Percentiles rank a stretch among this genome's conserved stretches.
phyloP scores from a whole-genome alignment of 1,140 invertebrate genomes.

The Druon quercuslanigerum region DNA sequence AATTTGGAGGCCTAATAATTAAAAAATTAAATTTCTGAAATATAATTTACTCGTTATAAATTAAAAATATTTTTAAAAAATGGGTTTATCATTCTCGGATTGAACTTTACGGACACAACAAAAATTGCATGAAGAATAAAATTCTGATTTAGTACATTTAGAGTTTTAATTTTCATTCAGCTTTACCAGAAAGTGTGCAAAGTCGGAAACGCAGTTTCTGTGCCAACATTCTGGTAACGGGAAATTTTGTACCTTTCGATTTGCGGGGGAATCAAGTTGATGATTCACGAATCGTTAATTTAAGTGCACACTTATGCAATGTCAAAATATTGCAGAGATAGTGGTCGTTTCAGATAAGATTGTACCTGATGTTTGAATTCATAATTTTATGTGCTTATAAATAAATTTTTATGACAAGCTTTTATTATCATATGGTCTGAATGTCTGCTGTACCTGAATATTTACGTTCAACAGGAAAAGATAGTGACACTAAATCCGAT shows the following conservation, averaged over 20 bases:
- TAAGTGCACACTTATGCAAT: conserved; percentile 23
- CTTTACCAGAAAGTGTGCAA: background rate
- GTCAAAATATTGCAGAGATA: background rate
- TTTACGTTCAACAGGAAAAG: background rate
- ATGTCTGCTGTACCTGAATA: background rate
- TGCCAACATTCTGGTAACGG: conserved; percentile 18
- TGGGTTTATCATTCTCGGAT: too few relatives aligned
- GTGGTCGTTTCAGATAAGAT: background rate
- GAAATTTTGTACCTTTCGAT: conserved; percentile 18
- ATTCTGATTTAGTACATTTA: background rate
- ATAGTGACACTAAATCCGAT: too few relatives aligned
- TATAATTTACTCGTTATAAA: too few relatives aligned
- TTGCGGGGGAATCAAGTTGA: conserved; percentile 15
- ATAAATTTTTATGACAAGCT: background rate
- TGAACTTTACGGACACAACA: background rate
- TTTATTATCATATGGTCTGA: too few relatives aligned
- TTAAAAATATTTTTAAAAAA: too few relatives aligned
- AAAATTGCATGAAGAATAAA: background rate
- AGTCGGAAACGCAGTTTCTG: conserved; percentile 17
- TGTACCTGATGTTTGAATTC: background rate
- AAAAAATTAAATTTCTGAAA: too few relatives aligned
- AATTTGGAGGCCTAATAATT: too few relatives aligned
- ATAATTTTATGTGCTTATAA: background rate
- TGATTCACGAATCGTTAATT: conserved; percentile 19
- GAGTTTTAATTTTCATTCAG: background rate